These are phyloP conservation scores for Neoascia interrupta DNA, from an alignment of 2,888 invertebrate genomes.

Conservation along the genomic window DNA sequence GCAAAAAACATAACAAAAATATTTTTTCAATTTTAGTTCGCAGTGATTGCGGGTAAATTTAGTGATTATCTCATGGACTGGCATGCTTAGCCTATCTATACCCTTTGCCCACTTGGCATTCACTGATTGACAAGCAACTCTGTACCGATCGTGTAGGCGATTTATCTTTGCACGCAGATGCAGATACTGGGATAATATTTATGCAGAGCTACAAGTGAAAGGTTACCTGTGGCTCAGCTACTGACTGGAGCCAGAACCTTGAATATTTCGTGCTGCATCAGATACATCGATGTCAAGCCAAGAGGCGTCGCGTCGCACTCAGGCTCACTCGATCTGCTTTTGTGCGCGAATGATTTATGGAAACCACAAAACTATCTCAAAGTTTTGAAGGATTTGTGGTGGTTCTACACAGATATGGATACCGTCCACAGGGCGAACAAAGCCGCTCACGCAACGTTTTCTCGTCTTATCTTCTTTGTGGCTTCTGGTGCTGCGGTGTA, in stretches of 20 bases:
- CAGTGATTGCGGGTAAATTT: conserved; percentile 30
- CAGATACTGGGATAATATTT: background rate
- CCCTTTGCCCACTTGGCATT: conserved; percentile 60
- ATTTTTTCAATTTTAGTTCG: conserved; percentile 28
- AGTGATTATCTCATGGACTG: conserved; percentile 43
- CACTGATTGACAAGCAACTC: conserved; percentile 59
- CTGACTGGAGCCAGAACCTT: conserved; percentile 47
- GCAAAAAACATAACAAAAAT: background rate
- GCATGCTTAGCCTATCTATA: too few species aligned
- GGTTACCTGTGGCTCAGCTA: conserved; percentile 59
- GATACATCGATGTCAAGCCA: conserved; percentile 53
- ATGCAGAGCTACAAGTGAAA: conserved; percentile 53
- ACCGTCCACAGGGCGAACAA: conserved; percentile 25
- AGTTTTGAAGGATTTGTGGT: conserved; percentile 52
- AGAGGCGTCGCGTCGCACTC: too few species aligned
- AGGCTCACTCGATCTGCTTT: too few species aligned
- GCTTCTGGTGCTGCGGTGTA: background rate
- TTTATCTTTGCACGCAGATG: conserved; percentile 42
- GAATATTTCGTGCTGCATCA: conserved; percentile 41
- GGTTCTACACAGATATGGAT: conserved; percentile 55
- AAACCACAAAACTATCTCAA: conserved; percentile 56
- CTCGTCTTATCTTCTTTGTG: conserved; percentile 34
- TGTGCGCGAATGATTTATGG: conserved; percentile 69
- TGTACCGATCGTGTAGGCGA: conserved; percentile 55
- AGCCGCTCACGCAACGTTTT: conserved; percentile 59